phyloP scores from a whole-genome alignment of 2,113 vertebrate species.

The Cervus canadensis region DNA sequence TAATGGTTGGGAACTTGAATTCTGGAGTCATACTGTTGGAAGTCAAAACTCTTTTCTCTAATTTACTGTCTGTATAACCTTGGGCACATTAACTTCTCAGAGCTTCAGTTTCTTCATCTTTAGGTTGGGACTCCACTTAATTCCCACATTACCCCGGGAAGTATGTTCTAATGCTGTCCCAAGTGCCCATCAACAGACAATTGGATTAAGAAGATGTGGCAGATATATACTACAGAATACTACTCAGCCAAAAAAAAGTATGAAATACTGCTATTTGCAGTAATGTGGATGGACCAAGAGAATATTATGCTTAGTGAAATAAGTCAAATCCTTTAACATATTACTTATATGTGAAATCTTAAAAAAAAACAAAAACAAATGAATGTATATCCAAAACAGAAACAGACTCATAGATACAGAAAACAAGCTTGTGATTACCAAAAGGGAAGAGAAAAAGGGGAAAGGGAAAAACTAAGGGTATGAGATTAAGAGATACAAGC shows the following conservation, averaged over 20 bases:
- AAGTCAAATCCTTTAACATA: not conserved
- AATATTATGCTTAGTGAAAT: not conserved
- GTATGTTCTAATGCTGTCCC: too few species aligned
- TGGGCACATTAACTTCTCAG: not conserved
- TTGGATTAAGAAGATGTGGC: not conserved
- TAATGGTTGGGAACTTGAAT: not conserved
- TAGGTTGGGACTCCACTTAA: not conserved
- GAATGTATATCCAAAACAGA: not conserved
- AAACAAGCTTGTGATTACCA: not conserved
- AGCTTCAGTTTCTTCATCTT: not conserved
- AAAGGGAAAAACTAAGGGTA: not conserved
- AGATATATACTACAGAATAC: not conserved
- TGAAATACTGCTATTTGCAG: not conserved
- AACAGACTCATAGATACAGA: not conserved
- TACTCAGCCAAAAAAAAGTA: not conserved
- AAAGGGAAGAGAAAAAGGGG: not conserved
- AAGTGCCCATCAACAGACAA: not conserved
- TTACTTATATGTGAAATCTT: not conserved
- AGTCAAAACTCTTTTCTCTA: not conserved
- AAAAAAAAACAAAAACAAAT: not conserved
- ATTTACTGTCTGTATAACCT: not conserved
- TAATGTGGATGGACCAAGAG: not conserved
- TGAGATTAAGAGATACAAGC: not conserved
- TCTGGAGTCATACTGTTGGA: not conserved
- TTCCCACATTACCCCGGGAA: not conserved